Conservation (phyloP, 2,888 invertebrate genomes). For the Caenorhabditis sinica region DNA sequence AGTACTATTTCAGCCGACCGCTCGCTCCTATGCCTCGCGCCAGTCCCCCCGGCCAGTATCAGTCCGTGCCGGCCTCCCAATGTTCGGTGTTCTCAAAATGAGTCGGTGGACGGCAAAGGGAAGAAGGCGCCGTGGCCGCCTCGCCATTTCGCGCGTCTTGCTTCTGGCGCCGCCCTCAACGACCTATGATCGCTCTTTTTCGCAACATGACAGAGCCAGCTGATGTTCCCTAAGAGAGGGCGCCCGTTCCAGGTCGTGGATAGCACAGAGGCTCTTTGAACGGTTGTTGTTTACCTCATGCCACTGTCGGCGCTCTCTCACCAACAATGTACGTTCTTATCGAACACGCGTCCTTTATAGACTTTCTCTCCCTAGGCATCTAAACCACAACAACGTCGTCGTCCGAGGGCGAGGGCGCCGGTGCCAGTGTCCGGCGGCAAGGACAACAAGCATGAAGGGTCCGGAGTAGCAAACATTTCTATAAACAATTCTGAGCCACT, state of each 20-base stretch:
- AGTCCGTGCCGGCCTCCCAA: constrained; percentile 60
- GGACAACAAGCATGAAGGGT: constrained; percentile 40
- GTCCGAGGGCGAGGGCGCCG: constrained; percentile 52
- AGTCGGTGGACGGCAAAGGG: constrained; percentile 19
- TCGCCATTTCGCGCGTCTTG: constrained; percentile 20
- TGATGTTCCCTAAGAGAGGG: constrained; percentile 61
- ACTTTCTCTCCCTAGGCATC: constrained; percentile 6
- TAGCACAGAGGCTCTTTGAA: constrained; percentile 65
- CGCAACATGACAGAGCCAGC: constrained; percentile 49
- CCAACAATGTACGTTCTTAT: constrained; percentile 55
- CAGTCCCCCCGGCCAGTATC: constrained; percentile 55
- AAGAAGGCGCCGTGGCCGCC: constrained; percentile 30
- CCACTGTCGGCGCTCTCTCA: constrained; percentile 51
- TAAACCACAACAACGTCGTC: constrained; percentile 25
- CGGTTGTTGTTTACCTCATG: constrained; percentile 63
- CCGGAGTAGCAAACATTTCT: constrained; percentile 36
- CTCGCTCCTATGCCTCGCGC: constrained; percentile 17
- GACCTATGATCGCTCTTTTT: constrained; percentile 64
- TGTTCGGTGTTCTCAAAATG: constrained; percentile 66
- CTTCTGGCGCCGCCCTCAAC: constrained; percentile 40
- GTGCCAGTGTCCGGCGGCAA: constrained; percentile 56
- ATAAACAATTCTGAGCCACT: constrained; percentile 52
- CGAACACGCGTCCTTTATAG: constrained; percentile 60
- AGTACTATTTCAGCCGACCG: constrained; percentile 52
- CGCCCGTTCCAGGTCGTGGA: constrained; percentile 66